These are phyloP conservation scores for Calephelis virginiensis DNA, from an alignment of 1,140 invertebrate genomes.

Conservation along the genomic window DNA sequence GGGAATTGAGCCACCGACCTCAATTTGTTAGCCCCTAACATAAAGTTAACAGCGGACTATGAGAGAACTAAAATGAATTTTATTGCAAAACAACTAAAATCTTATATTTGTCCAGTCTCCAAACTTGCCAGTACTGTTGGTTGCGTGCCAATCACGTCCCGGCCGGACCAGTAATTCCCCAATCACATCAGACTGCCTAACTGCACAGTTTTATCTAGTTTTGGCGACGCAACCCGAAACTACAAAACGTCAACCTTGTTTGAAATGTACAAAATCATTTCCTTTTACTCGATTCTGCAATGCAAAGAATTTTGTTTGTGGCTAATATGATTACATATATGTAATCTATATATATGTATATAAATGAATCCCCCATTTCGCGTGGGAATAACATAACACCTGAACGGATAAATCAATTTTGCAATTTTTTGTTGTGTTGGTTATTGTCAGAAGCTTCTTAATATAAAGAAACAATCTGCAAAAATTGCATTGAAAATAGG, in stretches of 20 bases:
- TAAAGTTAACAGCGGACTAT: too few species aligned
- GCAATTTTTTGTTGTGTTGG: too few species aligned
- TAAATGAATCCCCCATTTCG: too few species aligned
- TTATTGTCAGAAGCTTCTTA: too few species aligned
- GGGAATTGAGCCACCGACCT: too few species aligned
- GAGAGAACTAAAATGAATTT: neutral
- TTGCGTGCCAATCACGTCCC: conserved; percentile 47
- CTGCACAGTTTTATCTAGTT: conserved; percentile 37
- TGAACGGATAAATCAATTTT: too few species aligned
- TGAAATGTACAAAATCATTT: conserved; percentile 2
- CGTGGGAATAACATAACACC: too few species aligned
- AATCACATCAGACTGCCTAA: conserved; percentile 40
- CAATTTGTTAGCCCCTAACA: too few species aligned
- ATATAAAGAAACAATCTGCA: too few species aligned
- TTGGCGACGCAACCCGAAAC: conserved; percentile 21
- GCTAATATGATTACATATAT: too few species aligned
- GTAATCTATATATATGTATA: too few species aligned
- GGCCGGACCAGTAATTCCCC: conserved; percentile 42
- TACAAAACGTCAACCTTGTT: conserved; percentile 9
- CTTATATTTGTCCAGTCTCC: conserved; percentile 1
- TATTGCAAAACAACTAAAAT: neutral
- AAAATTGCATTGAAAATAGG: too few species aligned
- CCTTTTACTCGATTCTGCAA: neutral
- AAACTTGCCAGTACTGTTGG: conserved; percentile 41
- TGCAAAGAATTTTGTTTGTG: neutral